Percentiles rank a stretch among this genome's conserved stretches.
Evolutionary conservation across 2,888 invertebrate species (phyloP).

Genomic region (Acleris emargana): DNA sequence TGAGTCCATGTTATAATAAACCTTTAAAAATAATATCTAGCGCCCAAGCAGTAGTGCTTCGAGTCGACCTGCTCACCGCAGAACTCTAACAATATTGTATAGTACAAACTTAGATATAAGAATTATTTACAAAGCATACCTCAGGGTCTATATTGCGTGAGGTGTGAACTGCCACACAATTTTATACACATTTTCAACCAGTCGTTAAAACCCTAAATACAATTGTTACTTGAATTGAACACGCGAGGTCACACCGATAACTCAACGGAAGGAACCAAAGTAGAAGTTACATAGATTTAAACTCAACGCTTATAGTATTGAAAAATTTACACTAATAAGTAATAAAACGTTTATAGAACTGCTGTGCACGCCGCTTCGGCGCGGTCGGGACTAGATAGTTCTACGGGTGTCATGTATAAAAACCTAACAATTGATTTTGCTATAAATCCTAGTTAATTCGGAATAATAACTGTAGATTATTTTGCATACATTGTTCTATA

Average conservation of each 20-base stretch:
- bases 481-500: slow-evolving; percentile 25
- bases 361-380: slow-evolving; percentile 26
- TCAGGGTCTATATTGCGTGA: slow-evolving; percentile 60
- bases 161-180: slow-evolving; percentile 59
- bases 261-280: slow-evolving; percentile 42
- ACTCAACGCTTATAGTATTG: slow-evolving; percentile 44
- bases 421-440: slow-evolving; percentile 26
- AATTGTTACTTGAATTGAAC: slow-evolving; percentile 62
- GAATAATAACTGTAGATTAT: slow-evolving; percentile 23
- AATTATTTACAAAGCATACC: slow-evolving; percentile 79
- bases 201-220: slow-evolving; percentile 48
- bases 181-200: slow-evolving; percentile 53
- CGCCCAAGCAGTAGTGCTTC: slow-evolving; percentile 40
- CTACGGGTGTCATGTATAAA: slow-evolving; percentile 33
- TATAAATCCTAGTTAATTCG: slow-evolving; percentile 32
- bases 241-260: slow-evolving; percentile 63
- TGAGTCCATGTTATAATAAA: slow-evolving; percentile 50
- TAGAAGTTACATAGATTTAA: slow-evolving; percentile 45
- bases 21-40: slow-evolving; percentile 43
- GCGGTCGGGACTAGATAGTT: slow-evolving; percentile 43
- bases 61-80: slow-evolving; percentile 49
- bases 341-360: slow-evolving; percentile 42
- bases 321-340: slow-evolving; percentile 44
- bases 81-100: slow-evolving; percentile 68
- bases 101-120: slow-evolving; percentile 76